Percentiles rank a stretch among this genome's conserved stretches.
phyloP scores from a whole-genome alignment of 1,140 invertebrate species.

The Sycophila sp. region DNA sequence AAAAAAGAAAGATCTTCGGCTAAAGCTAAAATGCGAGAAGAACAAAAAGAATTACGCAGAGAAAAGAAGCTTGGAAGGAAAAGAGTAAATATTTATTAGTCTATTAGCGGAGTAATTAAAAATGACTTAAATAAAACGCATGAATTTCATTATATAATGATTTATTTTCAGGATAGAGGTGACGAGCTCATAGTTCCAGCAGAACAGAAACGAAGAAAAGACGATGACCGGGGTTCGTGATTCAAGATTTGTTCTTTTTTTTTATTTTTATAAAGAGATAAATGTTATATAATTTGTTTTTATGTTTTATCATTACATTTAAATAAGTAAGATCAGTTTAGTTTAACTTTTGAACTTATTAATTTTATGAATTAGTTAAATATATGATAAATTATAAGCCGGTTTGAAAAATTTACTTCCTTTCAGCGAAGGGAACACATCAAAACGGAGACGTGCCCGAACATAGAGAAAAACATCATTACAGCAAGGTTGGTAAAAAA shows the following conservation, averaged over 20 bases:
- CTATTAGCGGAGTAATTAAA: not conserved
- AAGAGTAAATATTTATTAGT: slow-evolving; percentile 67
- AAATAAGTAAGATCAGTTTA: slow-evolving; percentile 3
- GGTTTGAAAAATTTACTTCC: slow-evolving; percentile 16
- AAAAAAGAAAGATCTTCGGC: slow-evolving; percentile 74
- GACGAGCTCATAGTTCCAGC: slow-evolving; percentile 71
- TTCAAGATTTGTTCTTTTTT: slow-evolving; percentile 22
- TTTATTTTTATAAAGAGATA: slow-evolving; percentile 21
- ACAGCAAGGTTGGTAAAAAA: slow-evolving; percentile 64
- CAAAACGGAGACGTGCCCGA: slow-evolving; percentile 70
- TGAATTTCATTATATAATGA: not conserved
- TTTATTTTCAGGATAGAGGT: slow-evolving; percentile 70
- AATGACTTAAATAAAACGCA: not conserved
- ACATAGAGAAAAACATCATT: slow-evolving; percentile 70
- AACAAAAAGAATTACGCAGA: slow-evolving; percentile 77
- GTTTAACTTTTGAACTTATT: not conserved
- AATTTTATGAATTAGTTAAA: slow-evolving; percentile 32
- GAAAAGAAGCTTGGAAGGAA: slow-evolving; percentile 81
- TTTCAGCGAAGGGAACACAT: slow-evolving; percentile 65
- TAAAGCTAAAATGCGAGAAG: slow-evolving; percentile 73
- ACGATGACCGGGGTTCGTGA: slow-evolving; percentile 77
- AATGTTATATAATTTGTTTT: slow-evolving; percentile 17
- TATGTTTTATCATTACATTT: not conserved
- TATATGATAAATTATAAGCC: slow-evolving; percentile 14
- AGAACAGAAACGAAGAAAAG: slow-evolving; percentile 79